Conservation (phyloP, 1,140 invertebrate species). For the Drosophila jambulina region DNA sequence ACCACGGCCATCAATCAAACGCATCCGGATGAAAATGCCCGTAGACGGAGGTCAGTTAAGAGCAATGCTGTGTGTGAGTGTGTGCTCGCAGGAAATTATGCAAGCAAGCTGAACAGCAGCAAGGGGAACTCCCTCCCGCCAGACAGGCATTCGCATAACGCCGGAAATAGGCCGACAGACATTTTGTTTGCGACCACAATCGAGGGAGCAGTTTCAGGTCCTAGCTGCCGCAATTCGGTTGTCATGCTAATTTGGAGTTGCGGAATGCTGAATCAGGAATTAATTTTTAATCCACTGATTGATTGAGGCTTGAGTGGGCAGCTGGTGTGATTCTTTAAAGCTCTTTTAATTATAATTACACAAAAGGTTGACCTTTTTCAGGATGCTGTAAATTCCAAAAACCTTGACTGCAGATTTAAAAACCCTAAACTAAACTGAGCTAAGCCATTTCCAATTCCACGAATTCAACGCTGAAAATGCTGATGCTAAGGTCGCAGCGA, state of each 20-base stretch:
- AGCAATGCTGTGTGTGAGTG: background rate
- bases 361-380: background rate
- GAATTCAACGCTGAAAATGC: background rate
- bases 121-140: constrained; percentile 7
- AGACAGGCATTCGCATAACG: constrained; percentile 2
- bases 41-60: background rate
- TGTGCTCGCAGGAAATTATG: constrained; percentile 45
- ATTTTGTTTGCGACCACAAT: constrained; percentile 38
- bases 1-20: constrained; percentile 38
- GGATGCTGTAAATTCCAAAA: background rate
- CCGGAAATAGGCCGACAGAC: constrained; percentile 32
- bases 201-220: constrained; percentile 1
- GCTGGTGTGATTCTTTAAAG: too few species aligned
- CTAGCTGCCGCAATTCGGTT: constrained; percentile 20
- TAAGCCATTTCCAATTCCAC: background rate
- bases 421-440: background rate
- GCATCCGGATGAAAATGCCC: constrained; percentile 54
- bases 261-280: constrained; percentile 20
- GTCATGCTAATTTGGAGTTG: constrained; percentile 22
- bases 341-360: background rate
- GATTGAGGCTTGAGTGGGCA: background rate
- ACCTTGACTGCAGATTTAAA: constrained; percentile 1
- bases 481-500: constrained; percentile 1
- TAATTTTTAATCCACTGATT: constrained; percentile 34
- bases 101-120: constrained; percentile 23